These are phyloP conservation scores for Drosophila suboccidentalis DNA, from an alignment of 2,888 invertebrate species.

Conservation along the genomic window DNA sequence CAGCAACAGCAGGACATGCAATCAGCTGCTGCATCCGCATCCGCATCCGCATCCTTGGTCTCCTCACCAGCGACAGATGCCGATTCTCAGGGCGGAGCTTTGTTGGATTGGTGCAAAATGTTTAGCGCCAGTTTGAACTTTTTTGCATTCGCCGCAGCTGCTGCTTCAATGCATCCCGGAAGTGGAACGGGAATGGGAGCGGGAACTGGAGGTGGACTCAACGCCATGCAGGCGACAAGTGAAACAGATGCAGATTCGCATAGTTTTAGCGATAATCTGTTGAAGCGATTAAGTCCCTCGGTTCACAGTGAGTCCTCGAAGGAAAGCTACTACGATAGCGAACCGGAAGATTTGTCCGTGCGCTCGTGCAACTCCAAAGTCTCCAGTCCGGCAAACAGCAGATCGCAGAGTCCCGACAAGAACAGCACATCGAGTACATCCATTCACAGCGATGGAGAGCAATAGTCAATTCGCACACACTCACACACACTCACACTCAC, in stretches of 20 bases:
- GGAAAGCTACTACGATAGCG: slow-evolving; percentile 82
- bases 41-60: slow-evolving; percentile 39
- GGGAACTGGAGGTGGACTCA: background rate
- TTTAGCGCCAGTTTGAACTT: slow-evolving; percentile 86
- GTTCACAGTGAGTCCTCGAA: slow-evolving; percentile 77
- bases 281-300: slow-evolving; percentile 85
- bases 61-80: slow-evolving; percentile 27
- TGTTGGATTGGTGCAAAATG: slow-evolving; percentile 92
- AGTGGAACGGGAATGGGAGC: slow-evolving; percentile 15
- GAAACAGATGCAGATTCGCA: slow-evolving; percentile 42
- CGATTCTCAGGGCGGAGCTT: slow-evolving; percentile 84
- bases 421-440: slow-evolving; percentile 60
- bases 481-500: background rate
- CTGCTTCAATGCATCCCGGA: slow-evolving; percentile 72
- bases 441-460: slow-evolving; percentile 69
- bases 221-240: slow-evolving; percentile 11
- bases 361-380: slow-evolving; percentile 75
- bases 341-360: slow-evolving; percentile 84
- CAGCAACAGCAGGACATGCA: slow-evolving; percentile 13
- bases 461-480: slow-evolving; percentile 54
- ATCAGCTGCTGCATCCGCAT: slow-evolving; percentile 52
- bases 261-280: slow-evolving; percentile 80
- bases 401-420: slow-evolving; percentile 77
- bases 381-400: slow-evolving; percentile 69
- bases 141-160: slow-evolving; percentile 78